Base-by-base conservation (phyloP, 1,140 invertebrate genomes). In the Macrobrachium nipponense region DNA sequence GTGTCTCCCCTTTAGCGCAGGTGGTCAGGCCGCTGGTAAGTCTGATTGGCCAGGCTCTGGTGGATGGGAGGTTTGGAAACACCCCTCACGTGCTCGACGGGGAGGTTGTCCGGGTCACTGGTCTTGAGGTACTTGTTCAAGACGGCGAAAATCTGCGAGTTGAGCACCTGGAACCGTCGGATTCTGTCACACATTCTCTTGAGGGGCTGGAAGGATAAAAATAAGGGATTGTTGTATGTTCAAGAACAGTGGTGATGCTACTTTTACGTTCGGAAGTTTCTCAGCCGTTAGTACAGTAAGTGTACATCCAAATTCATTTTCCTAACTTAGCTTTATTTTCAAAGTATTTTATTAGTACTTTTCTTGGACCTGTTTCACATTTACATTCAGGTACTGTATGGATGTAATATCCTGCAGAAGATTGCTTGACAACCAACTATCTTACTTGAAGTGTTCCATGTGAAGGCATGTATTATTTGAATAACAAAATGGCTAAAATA, bases 181-280 rank as follows among this genome's bases (percentile, higher is more conserved):
- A 99, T 98, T 88, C 98, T 94, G 92, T 99, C 98, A 73, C 99
- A 97, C 97, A 99, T 98, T 83, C 96, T 94, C 90, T 98, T 98
- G 89, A 99, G 92, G 88, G 96, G 96, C 97, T 99, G 90, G 20
- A 87, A 72, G 17, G n/a, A 62, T 17, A 14, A 43, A 23, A 51
- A 11, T 64, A 10, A 10, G 27, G 7, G 10, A 5, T 3, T 0
- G 23, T 59, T 0, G 44, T 43, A 10, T 6, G 27, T 18, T 36
- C 11, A 15, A 51, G n/a, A 17, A 51, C 5, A 76, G 0, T 11
- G 27, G 18, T 14, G 12, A n/a, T 15, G 44, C 14, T 58, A 4
- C 7, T 68, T 68, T 51, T 6, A 12, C 51, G 27, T 36, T 36
- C 27, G 4, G 27, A 36, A 1, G 27, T 36, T 36, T 36, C 27